Evolutionary conservation across 2,888 invertebrate species (phyloP).

Genomic region (Gonocerus acuteangulatus): DNA sequence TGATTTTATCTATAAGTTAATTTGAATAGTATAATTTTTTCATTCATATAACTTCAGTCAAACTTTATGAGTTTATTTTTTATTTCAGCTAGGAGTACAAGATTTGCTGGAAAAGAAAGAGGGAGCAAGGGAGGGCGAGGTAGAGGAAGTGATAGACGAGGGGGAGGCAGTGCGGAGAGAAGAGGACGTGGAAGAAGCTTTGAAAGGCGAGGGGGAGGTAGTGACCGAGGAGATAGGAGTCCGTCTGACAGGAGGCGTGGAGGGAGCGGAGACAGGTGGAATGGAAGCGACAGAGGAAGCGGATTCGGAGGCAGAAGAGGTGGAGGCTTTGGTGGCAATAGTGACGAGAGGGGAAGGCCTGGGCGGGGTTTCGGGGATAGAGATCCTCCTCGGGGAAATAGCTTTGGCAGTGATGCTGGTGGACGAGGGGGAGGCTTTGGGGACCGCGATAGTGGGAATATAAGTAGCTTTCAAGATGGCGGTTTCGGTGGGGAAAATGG

Average conservation of each 20-base stretch:
- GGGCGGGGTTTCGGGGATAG: conserved; percentile 18
- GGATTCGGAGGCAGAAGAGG: conserved; percentile 22
- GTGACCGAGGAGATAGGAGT: conserved; percentile 15
- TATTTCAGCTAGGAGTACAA: conserved; percentile 29
- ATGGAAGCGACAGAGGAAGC: conserved; percentile 33
- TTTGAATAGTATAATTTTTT: no score
- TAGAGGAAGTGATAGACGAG: conserved; percentile 33
- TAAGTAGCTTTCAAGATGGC: conserved; percentile 12
- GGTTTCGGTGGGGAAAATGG: conserved; percentile 11
- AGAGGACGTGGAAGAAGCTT: conserved; percentile 12
- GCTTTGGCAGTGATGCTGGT: conserved; percentile 2
- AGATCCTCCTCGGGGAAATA: conserved; percentile 9
- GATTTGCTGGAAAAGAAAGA: conserved; percentile 30
- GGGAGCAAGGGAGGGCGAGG: conserved; percentile 28
- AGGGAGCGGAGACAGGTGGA: conserved; percentile 24
- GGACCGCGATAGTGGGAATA: conserved; percentile 14
- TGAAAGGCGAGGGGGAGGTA: conserved; percentile 11
- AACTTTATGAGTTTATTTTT: no score
- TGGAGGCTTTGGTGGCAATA: conserved; percentile 32
- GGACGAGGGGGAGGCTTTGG: neutral
- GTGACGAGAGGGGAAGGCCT: conserved; percentile 31
- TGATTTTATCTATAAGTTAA: no score
- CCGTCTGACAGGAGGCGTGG: conserved; percentile 18
- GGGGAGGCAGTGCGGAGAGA: conserved; percentile 32
- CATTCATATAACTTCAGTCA: no score